Evolutionary conservation across 2,888 invertebrate genomes (phyloP), one percentile per base, ranked within the genome.

Genomic region (Myathropa florea): DNA sequence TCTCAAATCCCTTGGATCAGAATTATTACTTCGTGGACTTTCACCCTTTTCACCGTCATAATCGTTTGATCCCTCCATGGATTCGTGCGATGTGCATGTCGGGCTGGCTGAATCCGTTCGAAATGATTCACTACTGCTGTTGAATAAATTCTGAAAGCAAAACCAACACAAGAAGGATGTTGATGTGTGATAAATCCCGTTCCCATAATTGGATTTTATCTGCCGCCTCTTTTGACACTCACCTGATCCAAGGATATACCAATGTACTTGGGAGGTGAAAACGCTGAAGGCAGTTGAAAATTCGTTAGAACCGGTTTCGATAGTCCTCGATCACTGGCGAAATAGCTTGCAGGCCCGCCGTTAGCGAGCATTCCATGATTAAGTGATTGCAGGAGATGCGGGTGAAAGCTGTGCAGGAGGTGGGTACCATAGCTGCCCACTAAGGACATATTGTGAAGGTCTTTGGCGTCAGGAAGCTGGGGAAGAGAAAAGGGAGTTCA

Each of bases 261-360:
- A 82, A 93, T 93, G 91, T 95, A 95, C 93, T 95, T 95, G 89
- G 95, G 95, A 63, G 95, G 95, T 89, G 95, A 95, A 92, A 95
- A 96, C 24, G 95, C 95, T 90, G 95, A 95, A 90, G 95, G 95
- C 80, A 95, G 94, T 89, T 95, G 95, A 91, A 95, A 95, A 75
- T 95, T 95, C 88, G 95, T 95, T 89, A 93, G 89, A 85, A 94
- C 93, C 88, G 94, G 93, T 90, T 94, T 93, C 83, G 94, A 90
- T 90, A 92, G 92, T 88, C 94, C 93, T 79, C 95, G 94, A 36
- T 92, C 92, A 88, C 90, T 92, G 88, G 92, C 92, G 85, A 92
- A 92, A 63, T 92, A 92, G 46, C 91, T 90, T 28, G 90, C 90
- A 46, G 91, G 91, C n/a, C 91, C 91, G 30, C 92, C 91, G 80